Conservation (phyloP, 30 jellyfish, hydroid and myxozoan species). For the Nemopilema nomurai region DNA sequence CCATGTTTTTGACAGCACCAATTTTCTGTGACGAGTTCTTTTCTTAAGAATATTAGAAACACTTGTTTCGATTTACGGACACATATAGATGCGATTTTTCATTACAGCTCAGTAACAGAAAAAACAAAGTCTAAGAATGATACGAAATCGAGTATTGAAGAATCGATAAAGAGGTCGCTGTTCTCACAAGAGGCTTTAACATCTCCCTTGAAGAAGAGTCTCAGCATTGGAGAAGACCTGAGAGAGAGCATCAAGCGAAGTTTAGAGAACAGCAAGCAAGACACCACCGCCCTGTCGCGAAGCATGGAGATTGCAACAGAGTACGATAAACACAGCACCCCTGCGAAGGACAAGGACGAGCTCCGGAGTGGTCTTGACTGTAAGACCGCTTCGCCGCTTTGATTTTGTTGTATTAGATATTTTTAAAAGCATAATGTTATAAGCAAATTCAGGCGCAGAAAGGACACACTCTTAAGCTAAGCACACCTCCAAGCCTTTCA, state of each 20-base stretch:
- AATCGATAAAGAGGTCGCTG: neutral
- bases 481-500: no score
- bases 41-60: no score
- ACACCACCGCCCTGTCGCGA: neutral
- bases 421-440: no score
- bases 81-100: no score
- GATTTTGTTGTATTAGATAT: neutral
- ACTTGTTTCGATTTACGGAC: no score
- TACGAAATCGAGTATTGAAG: neutral
- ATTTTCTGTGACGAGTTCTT: no score
- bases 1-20: no score
- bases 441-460: no score
- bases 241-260: conserved; percentile 19
- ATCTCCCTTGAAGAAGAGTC: neutral
- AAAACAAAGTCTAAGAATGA: neutral
- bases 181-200: neutral
- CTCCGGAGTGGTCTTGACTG: neutral
- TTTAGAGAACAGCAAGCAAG: conserved; percentile 1
- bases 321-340: conserved; percentile 24
- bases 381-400: neutral
- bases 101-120: conserved; percentile 18
- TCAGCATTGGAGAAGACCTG: neutral
- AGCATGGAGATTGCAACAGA: neutral
- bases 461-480: no score
- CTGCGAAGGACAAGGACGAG: conserved; percentile 2